Conservation (phyloP, 2,888 invertebrate genomes). For the Dryomyza anilis region DNA sequence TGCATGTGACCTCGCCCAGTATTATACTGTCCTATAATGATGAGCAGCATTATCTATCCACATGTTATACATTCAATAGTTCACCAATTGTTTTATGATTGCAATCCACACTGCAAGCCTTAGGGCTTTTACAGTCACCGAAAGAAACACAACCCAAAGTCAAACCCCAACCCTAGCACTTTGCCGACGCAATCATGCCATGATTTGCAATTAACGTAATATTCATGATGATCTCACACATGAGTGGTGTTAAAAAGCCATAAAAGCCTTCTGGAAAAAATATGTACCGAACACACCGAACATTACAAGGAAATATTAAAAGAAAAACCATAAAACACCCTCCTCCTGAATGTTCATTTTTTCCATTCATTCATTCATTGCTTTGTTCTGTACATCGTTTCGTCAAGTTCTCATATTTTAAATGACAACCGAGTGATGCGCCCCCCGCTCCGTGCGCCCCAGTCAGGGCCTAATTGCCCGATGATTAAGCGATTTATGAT, state of each 20-base stretch:
- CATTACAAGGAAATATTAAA: too few relatives aligned
- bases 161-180: not conserved
- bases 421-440: conserved; percentile 29
- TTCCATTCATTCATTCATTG: conserved; percentile 1
- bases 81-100: conserved; percentile 11
- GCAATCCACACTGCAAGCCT: not conserved
- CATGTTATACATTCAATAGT: conserved; percentile 9
- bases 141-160: not conserved
- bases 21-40: not conserved
- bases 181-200: conserved; percentile 10
- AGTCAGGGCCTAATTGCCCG: conserved; percentile 58
- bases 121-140: too few relatives aligned
- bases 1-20: too few relatives aligned
- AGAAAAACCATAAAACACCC: conserved; percentile 5
- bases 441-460: conserved; percentile 6
- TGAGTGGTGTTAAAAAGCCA: conserved; percentile 50
- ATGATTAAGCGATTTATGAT: conserved; percentile 62
- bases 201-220: conserved; percentile 37
- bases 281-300: too few relatives aligned
- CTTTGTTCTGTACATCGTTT: not conserved
- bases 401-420: too few relatives aligned
- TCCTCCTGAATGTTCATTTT: conserved; percentile 1
- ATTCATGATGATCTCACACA: conserved; percentile 54
- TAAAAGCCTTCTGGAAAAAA: conserved; percentile 30
- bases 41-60: not conserved